A percentile compares a stretch with the other conserved stretches of the same genome.
phyloP scores from a whole-genome alignment of 30 jellyfish, hydroid and myxozoan genomes.

The Hydractinia echinata region DNA sequence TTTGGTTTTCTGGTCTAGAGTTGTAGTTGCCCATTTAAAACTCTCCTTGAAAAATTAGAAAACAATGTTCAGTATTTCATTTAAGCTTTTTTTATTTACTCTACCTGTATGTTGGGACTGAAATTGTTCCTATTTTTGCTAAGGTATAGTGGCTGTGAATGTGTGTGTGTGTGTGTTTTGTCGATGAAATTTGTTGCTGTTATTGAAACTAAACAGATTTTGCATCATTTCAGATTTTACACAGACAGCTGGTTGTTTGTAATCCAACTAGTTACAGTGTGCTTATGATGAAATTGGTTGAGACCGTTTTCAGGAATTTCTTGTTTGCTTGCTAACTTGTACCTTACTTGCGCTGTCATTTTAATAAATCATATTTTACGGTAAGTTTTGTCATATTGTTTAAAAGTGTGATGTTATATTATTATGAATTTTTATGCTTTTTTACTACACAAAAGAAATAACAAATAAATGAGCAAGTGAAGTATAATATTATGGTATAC shows the following conservation, averaged over 20 bases:
- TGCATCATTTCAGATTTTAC: conserved; percentile 38
- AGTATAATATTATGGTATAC: too few species aligned
- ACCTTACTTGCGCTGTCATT: conserved; percentile 30
- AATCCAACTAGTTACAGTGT: background rate
- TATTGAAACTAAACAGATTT: conserved; percentile 9
- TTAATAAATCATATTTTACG: background rate
- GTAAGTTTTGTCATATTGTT: background rate
- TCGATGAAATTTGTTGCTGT: background rate
- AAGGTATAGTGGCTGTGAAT: background rate
- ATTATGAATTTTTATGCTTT: too few species aligned
- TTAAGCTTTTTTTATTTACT: too few species aligned
- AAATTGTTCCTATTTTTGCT: background rate
- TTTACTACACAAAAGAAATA: too few species aligned
- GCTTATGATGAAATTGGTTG: conserved; percentile 17
- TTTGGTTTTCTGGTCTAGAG: too few species aligned
- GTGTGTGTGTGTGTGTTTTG: conserved; percentile 9
- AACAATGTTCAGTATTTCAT: too few species aligned
- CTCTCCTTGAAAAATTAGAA: too few species aligned
- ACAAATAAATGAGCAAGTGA: too few species aligned
- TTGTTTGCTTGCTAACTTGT: conserved; percentile 38
- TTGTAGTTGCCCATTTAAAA: too few species aligned
- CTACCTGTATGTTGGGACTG: background rate
- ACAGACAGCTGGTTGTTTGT: background rate
- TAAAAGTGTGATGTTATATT: too few species aligned
- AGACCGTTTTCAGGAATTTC: conserved; percentile 24